phyloP scores from a whole-genome alignment of 2,113 vertebrate genomes.

The Symphodus melops region DNA sequence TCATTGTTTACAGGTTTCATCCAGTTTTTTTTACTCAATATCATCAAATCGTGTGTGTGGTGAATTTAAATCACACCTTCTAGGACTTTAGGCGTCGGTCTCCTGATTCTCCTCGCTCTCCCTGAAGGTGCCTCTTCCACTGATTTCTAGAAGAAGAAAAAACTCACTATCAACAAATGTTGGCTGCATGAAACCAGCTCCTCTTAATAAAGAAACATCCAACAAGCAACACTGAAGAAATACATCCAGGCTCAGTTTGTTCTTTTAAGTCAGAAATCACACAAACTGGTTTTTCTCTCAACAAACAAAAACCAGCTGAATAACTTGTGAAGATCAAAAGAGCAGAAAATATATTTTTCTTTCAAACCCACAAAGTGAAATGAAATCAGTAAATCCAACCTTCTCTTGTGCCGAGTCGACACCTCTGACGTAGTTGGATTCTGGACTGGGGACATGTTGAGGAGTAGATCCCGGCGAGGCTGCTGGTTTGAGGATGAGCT shows the following conservation, averaged over 20 bases:
- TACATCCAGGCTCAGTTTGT: background rate
- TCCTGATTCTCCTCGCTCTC: slow-evolving; percentile 14
- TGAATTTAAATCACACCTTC: slow-evolving; percentile 12
- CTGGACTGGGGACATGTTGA: slow-evolving; percentile 21
- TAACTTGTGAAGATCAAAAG: no score
- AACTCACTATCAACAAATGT: background rate
- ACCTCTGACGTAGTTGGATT: background rate
- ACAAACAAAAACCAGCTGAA: no score
- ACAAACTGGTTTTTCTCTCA: no score
- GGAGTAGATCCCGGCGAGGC: background rate
- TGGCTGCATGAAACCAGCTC: background rate
- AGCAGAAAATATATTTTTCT: background rate
- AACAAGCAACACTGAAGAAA: background rate
- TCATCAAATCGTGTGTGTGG: background rate
- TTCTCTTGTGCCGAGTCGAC: background rate
- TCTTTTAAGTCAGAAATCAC: background rate
- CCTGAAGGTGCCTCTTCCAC: slow-evolving; percentile 5
- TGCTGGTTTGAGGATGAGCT: background rate
- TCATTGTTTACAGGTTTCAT: no score
- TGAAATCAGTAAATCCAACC: background rate
- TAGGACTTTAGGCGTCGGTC: background rate
- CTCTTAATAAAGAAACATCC: no score
- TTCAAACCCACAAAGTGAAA: background rate
- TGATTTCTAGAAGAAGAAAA: slow-evolving; percentile 20
- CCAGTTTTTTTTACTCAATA: background rate